Conservation (phyloP, 2,113 vertebrate species). For the Gallinago media region DNA sequence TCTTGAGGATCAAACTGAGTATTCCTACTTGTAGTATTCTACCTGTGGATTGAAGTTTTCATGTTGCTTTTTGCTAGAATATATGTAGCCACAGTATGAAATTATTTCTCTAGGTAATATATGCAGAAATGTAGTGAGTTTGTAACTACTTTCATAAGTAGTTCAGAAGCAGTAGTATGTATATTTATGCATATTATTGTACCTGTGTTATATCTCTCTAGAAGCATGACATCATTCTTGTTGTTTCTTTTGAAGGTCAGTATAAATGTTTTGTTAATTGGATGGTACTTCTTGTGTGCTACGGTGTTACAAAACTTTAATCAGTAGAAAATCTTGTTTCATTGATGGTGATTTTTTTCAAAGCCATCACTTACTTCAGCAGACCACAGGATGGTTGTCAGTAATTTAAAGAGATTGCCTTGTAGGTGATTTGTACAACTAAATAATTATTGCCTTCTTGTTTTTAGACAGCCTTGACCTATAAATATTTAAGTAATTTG, state of each 20-base stretch:
- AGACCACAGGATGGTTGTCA: neutral
- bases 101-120: neutral
- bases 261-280: neutral
- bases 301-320: neutral
- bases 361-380: fast-evolving
- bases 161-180: neutral
- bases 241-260: neutral
- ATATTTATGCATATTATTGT: neutral
- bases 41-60: neutral
- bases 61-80: neutral
- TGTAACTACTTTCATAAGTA: neutral
- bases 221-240: neutral
- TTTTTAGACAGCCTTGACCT: neutral
- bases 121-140: neutral
- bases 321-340: neutral
- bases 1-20: neutral
- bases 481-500: slow-evolving; percentile 37
- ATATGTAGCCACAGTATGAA: neutral
- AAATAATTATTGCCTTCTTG: neutral
- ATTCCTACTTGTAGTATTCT: fast-evolving
- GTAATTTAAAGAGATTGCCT: neutral
- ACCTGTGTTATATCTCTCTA: neutral
- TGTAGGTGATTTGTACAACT: neutral
- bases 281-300: neutral
- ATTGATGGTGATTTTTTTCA: neutral